Base-by-base conservation (phyloP, 2,113 vertebrate genomes). In the Emydura subglobosa region DNA sequence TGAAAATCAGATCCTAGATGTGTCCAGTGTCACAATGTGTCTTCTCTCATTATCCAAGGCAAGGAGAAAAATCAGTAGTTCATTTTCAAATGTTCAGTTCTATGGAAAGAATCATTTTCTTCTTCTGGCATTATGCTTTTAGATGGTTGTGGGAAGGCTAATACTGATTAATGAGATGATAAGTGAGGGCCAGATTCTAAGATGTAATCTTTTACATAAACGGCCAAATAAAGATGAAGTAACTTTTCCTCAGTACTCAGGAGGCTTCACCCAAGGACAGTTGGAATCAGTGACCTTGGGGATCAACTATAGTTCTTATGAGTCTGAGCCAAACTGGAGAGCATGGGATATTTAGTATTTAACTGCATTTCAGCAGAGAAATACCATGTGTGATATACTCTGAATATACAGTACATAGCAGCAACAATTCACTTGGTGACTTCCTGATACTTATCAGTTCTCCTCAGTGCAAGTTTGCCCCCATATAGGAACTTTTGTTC, bases 401-500 rank as follows among this genome's bases (percentile, higher is more conserved):
- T 1, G 10, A 16, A 8, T 65, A 22, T 22, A 42, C 5, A 85
- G 6, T 9, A 57, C 29, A 54, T 0, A 81, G 22, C 1, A 34
- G 29, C 12, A 61, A 29, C 59, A 61, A 61, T 12, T 61, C 59
- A 61, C 3, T 79, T 59, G 6, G 4, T 19, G 31, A 59, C 55
- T 65, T 96, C 42, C 24, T 47, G 76, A 47, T 5, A 50, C 2
- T 76, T 19, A 47, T 5, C 2, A 55, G 5, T 51, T 82, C 10
- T 80, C 47, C 39, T 51, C 39, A 57, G 39, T 89, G 76, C 10
- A 89, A 34, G 76, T 81, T 57, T 81, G 57, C 9, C 1, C 5
- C 29, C 59, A 34, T 34, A 61, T 31, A 31, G 27, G 13, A 34
- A 16, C 16, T 61, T 61, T 61, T 34, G 6, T 61, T 31, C 59